A percentile compares a stretch with the other conserved stretches of the same genome.
phyloP scores from a whole-genome alignment of 1,140 invertebrate genomes.

The Drosophila lini region DNA sequence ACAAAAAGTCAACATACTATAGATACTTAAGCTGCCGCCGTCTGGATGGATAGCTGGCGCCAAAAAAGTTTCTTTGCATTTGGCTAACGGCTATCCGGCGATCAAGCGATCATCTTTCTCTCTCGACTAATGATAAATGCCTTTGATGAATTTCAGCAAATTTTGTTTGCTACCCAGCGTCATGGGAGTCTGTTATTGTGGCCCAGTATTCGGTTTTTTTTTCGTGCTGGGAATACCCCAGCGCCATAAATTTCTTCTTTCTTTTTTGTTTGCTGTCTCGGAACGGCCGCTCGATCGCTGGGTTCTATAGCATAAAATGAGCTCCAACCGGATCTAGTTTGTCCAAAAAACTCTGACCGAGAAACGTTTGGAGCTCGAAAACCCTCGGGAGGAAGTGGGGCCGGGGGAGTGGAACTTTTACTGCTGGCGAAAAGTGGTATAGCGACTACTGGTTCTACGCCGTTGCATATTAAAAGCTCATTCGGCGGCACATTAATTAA shows the following conservation, averaged over 20 bases:
- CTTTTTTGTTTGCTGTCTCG: constrained; percentile 29
- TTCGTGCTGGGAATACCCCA: constrained; percentile 61
- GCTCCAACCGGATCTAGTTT: constrained; percentile 77
- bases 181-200: constrained; percentile 72
- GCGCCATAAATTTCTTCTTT: constrained; percentile 62
- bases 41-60: constrained; percentile 61
- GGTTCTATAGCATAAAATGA: constrained; percentile 41
- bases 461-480: constrained; percentile 59
- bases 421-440: constrained; percentile 41
- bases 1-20: background rate
- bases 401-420: constrained; percentile 38
- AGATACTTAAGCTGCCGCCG: constrained; percentile 21
- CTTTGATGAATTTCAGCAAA: constrained; percentile 47
- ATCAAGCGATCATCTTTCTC: constrained; percentile 53
- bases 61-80: constrained; percentile 63
- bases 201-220: constrained; percentile 61
- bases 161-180: constrained; percentile 68
- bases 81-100: constrained; percentile 28
- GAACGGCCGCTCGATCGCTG: constrained; percentile 15
- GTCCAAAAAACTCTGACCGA: constrained; percentile 30
- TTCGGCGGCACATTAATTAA: constrained; percentile 49
- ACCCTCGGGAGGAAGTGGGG: constrained; percentile 3
- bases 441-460: constrained; percentile 76
- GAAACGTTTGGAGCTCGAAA: background rate
- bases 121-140: constrained; percentile 71